Evolutionary conservation across 2,113 vertebrate species (phyloP).

Genomic region (Solea senegalensis): DNA sequence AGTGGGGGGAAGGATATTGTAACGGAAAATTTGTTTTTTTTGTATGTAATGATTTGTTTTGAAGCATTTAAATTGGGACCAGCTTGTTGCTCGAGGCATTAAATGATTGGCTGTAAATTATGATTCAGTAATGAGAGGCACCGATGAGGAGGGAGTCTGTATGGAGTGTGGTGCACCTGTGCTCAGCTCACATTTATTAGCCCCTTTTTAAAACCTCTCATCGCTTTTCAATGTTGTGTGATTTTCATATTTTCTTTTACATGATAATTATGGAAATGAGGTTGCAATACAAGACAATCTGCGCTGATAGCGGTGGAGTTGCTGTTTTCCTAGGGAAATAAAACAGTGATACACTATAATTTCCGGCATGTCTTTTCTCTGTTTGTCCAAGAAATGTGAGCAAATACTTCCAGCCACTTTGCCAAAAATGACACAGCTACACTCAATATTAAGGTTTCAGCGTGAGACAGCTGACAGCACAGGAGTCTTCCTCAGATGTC

Average conservation of each 20-base stretch:
- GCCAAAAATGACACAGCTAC: conserved; percentile 7
- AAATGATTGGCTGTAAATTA: conserved; percentile 50
- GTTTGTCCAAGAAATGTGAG: conserved; percentile 23
- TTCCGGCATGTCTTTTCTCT: conserved; percentile 33
- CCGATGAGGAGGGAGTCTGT: conserved; percentile 11
- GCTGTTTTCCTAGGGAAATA: conserved; percentile 9
- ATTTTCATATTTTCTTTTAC: conserved; percentile 62
- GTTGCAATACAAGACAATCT: conserved; percentile 23
- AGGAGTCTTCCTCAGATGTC: conserved; percentile 9
- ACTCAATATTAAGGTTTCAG: conserved; percentile 2
- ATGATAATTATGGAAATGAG: conserved; percentile 62
- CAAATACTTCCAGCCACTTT: conserved; percentile 12
- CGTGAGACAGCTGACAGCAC: not conserved
- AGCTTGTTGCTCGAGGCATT: conserved; percentile 36
- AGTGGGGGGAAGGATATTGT: not conserved
- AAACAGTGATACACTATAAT: conserved; percentile 23
- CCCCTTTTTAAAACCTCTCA: conserved; percentile 49
- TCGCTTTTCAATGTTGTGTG: conserved; percentile 28
- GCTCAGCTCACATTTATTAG: conserved; percentile 48
- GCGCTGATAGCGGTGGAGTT: conserved; percentile 29
- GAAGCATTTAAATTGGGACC: conserved; percentile 28
- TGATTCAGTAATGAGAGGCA: conserved; percentile 53
- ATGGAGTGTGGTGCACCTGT: conserved; percentile 57
- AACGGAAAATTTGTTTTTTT: conserved; percentile 9
- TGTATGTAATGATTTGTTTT: conserved; percentile 41